phyloP scores from a whole-genome alignment of 2,888 invertebrate species.

The Phyllotreta striolata region DNA sequence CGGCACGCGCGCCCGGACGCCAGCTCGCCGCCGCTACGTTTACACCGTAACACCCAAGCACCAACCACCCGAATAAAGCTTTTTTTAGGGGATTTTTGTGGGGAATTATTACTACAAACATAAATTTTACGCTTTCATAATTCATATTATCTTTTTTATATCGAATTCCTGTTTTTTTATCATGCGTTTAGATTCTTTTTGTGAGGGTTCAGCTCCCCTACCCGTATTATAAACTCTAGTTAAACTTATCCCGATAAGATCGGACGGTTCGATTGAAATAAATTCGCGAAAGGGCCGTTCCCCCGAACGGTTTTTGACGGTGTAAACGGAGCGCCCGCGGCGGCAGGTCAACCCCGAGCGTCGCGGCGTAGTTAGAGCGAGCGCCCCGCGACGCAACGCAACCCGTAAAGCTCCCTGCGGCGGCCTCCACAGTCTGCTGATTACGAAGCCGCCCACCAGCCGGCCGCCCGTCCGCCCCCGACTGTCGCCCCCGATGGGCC shows the following conservation, averaged over 20 bases:
- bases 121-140: too few species aligned
- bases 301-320: not conserved
- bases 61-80: too few species aligned
- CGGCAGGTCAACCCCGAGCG: conserved; percentile 61
- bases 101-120: too few species aligned
- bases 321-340: conserved; percentile 45
- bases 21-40: conserved; percentile 55
- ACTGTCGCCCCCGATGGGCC: conserved; percentile 37
- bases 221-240: conserved; percentile 7
- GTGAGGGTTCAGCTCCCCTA: too few species aligned
- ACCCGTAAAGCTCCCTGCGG: conserved; percentile 22
- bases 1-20: conserved; percentile 57
- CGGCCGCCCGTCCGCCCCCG: conserved; percentile 39
- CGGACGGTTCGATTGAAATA: conserved; percentile 4
- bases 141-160: too few species aligned
- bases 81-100: too few species aligned
- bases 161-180: too few species aligned
- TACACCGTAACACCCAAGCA: conserved; percentile 39
- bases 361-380: conserved; percentile 54
- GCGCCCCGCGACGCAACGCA: conserved; percentile 47
- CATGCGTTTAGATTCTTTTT: too few species aligned
- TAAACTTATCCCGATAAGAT: conserved; percentile 10
- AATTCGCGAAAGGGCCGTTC: conserved; percentile 1
- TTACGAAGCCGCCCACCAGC: conserved; percentile 52
- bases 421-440: conserved; percentile 53